Evolutionary conservation across 2,888 invertebrate species (phyloP).

Genomic region (Didymodactylos carnosus): DNA sequence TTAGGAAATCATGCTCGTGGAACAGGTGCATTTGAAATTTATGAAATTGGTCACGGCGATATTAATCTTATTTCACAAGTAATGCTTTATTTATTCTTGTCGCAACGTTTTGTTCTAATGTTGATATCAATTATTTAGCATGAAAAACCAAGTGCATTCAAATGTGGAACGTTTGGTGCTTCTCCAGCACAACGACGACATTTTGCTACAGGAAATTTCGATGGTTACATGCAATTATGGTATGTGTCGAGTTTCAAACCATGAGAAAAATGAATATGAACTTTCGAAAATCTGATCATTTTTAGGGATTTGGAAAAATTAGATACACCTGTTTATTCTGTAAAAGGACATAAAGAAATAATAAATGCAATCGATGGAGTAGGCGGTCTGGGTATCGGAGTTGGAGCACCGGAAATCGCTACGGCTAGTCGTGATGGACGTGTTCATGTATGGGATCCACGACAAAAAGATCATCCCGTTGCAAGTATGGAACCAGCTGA

Average conservation of each 20-base stretch:
- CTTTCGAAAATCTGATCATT: conserved; percentile 25
- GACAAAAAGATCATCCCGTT: conserved; percentile 69
- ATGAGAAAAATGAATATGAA: background rate
- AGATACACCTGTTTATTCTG: conserved; percentile 42
- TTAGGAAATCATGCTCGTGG: conserved; percentile 66
- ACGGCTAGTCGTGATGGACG: conserved; percentile 76
- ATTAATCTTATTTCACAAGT: conserved; percentile 42
- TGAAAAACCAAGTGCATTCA: conserved; percentile 61
- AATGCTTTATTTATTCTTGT: conserved; percentile 2
- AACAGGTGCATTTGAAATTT: conserved; percentile 56
- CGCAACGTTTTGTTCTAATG: background rate
- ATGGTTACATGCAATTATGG: conserved; percentile 38
- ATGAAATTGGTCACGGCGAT: conserved; percentile 45
- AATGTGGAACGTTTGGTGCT: conserved; percentile 80
- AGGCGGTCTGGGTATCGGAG: conserved; percentile 57
- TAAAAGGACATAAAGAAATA: conserved; percentile 57
- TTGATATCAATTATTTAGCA: conserved; percentile 35
- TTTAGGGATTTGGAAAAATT: conserved; percentile 15
- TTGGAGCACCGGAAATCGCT: conserved; percentile 80
- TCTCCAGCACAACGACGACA: conserved; percentile 49
- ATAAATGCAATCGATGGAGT: conserved; percentile 78
- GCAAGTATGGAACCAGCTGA: conserved; percentile 64
- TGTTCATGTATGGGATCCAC: conserved; percentile 82
- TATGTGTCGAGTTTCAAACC: background rate
- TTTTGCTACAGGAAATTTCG: conserved; percentile 73